Evolutionary conservation across 2,797 vertebrate genomes (phyloP).

Genomic region (Octomys mimax): DNA sequence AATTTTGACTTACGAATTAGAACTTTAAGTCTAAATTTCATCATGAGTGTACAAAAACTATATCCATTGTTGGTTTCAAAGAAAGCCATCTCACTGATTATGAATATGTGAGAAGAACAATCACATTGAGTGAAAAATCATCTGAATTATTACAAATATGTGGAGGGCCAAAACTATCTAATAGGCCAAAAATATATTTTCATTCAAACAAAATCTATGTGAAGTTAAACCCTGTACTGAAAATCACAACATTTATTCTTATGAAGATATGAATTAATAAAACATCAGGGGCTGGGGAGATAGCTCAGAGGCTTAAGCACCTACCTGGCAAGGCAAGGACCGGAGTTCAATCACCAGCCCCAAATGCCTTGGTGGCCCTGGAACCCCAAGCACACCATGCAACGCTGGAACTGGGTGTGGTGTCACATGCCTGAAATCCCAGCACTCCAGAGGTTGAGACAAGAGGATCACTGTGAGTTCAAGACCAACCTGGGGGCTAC

Average conservation of each 20-base stretch:
- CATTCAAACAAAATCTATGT: not conserved
- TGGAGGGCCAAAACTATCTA: not conserved
- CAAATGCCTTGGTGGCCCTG: too few species aligned
- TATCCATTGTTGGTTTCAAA: not conserved
- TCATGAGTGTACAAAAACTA: not conserved
- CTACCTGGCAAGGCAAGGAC: too few species aligned
- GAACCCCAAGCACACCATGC: too few species aligned
- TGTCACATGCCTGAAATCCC: too few species aligned
- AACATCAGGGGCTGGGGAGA: not conserved
- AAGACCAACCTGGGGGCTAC: too few species aligned
- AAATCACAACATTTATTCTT: slow-evolving; percentile 44
- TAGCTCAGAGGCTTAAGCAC: too few species aligned
- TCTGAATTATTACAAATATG: slow-evolving; percentile 3
- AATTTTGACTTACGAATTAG: not conserved
- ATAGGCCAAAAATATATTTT: not conserved
- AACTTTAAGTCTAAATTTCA: not conserved
- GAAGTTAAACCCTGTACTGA: slow-evolving; percentile 13
- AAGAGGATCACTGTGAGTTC: too few species aligned
- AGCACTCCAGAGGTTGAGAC: too few species aligned
- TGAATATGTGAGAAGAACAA: not conserved
- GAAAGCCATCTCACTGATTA: not conserved
- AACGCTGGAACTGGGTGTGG: too few species aligned
- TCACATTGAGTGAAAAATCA: slow-evolving; percentile 25
- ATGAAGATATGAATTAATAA: not conserved
- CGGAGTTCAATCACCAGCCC: too few species aligned